A percentile compares a stretch with the other conserved stretches of the same genome.
phyloP scores from a whole-genome alignment of 64 coral and sea anemone genomes.

The Actinia tenebrosa region DNA sequence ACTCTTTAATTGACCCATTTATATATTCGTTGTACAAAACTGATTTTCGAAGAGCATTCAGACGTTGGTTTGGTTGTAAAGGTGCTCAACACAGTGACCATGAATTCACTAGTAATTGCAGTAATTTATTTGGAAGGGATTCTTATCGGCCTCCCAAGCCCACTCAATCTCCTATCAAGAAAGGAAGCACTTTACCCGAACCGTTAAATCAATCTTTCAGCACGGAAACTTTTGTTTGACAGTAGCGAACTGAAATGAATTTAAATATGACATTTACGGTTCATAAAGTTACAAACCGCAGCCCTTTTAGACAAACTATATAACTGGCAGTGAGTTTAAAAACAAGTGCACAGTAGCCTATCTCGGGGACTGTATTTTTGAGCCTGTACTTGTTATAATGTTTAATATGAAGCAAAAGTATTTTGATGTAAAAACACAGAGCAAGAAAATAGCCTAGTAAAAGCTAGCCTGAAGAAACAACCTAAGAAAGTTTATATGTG shows the following conservation, averaged over 20 bases:
- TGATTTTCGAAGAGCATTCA: conserved; percentile 55
- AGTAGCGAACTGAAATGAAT: neutral
- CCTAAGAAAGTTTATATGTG: neutral
- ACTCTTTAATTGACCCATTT: conserved; percentile 67
- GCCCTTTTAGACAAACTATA: neutral
- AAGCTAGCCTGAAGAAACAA: neutral
- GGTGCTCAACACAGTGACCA: neutral
- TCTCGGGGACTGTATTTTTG: too few species aligned
- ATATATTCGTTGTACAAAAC: conserved; percentile 70
- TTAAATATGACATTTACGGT: neutral
- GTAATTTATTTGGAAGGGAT: neutral
- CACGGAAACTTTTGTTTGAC: conserved; percentile 17
- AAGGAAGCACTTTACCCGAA: neutral
- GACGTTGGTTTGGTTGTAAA: neutral
- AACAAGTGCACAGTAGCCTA: too few species aligned
- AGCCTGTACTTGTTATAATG: neutral
- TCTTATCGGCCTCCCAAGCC: neutral
- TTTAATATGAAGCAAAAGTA: neutral
- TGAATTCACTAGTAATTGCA: conserved; percentile 6
- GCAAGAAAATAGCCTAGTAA: too few species aligned
- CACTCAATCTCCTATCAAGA: neutral
- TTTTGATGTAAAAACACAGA: too few species aligned
- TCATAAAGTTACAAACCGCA: neutral
- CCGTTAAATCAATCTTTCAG: conserved; percentile 14
- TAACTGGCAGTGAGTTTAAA: neutral